phyloP scores from a whole-genome alignment of 2,797 vertebrate genomes.

The Lacerta bilineata region DNA sequence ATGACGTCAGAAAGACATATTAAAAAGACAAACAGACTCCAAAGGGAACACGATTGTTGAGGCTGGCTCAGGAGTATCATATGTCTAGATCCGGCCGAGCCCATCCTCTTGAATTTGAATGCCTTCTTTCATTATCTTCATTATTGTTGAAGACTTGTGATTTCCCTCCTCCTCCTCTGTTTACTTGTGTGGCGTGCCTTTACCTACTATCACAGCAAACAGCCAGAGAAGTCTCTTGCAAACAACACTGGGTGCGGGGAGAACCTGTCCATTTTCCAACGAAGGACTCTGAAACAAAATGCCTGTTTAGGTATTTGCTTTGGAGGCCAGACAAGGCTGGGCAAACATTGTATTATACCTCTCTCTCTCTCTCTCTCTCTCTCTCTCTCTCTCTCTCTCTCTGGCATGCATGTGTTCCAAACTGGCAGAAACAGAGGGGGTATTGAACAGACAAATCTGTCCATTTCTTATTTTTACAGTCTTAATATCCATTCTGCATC shows the following conservation, averaged over 20 bases:
- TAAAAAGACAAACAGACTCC: neutral
- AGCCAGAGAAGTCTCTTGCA: conserved; percentile 63
- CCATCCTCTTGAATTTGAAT: conserved; percentile 20
- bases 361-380: conserved; percentile 54
- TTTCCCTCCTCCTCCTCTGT: conserved; percentile 65
- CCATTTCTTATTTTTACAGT: too few species aligned
- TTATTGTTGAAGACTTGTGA: conserved; percentile 47
- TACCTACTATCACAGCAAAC: conserved; percentile 70
- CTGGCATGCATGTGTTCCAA: conserved; percentile 32
- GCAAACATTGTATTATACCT: conserved; percentile 51
- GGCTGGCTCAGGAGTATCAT: neutral
- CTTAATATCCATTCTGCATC: too few species aligned
- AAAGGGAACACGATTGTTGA: neutral
- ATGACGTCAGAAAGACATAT: too few species aligned
- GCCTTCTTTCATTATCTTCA: conserved; percentile 51
- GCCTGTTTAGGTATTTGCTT: conserved; percentile 68
- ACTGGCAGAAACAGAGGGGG: neutral
- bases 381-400: conserved; percentile 48
- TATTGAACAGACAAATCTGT: neutral
- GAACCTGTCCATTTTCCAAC: conserved; percentile 67
- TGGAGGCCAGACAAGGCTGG: conserved; percentile 61
- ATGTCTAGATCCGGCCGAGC: accelerated
- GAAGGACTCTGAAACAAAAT: conserved; percentile 49
- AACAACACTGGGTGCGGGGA: conserved; percentile 46
- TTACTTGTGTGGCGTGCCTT: conserved; percentile 67